Percentiles rank a stretch among this genome's conserved stretches.
Evolutionary conservation across 2,888 invertebrate species (phyloP).

Genomic region (Microplitis manilae): DNA sequence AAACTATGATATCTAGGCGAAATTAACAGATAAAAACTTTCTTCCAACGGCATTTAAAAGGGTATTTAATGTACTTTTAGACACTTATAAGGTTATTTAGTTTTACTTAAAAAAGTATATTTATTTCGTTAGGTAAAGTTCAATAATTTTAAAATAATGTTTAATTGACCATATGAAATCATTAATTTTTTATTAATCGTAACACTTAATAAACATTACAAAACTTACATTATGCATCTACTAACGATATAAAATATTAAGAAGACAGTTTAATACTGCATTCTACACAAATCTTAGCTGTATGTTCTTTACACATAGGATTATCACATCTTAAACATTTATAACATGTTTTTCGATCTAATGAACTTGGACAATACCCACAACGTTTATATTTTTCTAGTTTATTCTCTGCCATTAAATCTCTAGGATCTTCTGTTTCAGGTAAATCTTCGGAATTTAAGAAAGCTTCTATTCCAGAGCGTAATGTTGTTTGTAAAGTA

Average conservation of each 20-base stretch:
- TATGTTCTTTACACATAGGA: constrained; percentile 14
- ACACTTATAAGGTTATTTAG: background rate
- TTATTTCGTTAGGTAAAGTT: too few species aligned
- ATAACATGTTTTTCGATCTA: background rate
- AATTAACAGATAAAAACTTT: background rate
- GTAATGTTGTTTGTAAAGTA: constrained; percentile 15
- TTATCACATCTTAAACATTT: background rate
- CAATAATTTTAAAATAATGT: too few species aligned
- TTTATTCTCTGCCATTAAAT: background rate
- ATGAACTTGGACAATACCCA: background rate
- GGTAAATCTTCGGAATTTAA: background rate
- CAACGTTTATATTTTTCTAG: background rate
- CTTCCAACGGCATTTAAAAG: background rate
- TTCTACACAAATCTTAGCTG: constrained; percentile 2
- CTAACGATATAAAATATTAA: background rate
- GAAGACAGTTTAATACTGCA: background rate
- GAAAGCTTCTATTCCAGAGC: background rate
- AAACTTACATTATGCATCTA: background rate
- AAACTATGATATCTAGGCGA: background rate
- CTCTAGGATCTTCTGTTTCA: background rate
- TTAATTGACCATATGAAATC: too few species aligned
- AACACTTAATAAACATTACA: background rate
- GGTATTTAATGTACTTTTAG: background rate
- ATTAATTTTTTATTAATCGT: too few species aligned
- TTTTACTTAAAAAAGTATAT: too few species aligned